A percentile compares a stretch with the other conserved stretches of the same genome.
These are phyloP conservation scores for Erinaceus europaeus DNA, from an alignment of 2,113 vertebrate genomes.

Conservation along the genomic window DNA sequence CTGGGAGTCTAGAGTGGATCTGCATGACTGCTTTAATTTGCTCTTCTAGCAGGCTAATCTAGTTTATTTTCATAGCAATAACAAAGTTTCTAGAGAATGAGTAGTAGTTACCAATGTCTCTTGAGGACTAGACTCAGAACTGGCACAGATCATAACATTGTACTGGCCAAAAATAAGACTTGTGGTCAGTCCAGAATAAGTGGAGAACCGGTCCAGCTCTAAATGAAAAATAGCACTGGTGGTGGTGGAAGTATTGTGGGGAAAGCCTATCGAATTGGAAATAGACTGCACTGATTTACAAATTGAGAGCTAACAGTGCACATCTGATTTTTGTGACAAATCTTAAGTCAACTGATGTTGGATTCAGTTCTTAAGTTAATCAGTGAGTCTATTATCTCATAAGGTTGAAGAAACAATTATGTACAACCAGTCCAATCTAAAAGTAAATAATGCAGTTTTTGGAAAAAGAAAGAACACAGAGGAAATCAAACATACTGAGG, in stretches of 20 bases:
- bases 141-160: neutral
- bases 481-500: neutral
- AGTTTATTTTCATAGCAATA: neutral
- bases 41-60: neutral
- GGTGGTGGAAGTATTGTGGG: neutral
- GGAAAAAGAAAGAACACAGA: neutral
- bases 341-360: neutral
- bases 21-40: neutral
- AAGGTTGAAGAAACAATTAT: neutral
- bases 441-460: neutral
- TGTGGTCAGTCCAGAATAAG: neutral
- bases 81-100: neutral
- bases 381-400: neutral
- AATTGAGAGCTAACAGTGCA: neutral
- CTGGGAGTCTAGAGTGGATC: neutral
- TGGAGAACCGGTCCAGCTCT: neutral
- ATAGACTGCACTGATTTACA: neutral
- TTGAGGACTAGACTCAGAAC: neutral
- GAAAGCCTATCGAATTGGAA: neutral
- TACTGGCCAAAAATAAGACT: neutral
- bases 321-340: neutral
- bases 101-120: neutral
- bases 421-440: neutral
- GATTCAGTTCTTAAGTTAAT: neutral
- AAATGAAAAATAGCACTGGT: neutral